These are phyloP conservation scores for Gavialis gangeticus DNA, from an alignment of 2,113 vertebrate species.

Conservation along the genomic window DNA sequence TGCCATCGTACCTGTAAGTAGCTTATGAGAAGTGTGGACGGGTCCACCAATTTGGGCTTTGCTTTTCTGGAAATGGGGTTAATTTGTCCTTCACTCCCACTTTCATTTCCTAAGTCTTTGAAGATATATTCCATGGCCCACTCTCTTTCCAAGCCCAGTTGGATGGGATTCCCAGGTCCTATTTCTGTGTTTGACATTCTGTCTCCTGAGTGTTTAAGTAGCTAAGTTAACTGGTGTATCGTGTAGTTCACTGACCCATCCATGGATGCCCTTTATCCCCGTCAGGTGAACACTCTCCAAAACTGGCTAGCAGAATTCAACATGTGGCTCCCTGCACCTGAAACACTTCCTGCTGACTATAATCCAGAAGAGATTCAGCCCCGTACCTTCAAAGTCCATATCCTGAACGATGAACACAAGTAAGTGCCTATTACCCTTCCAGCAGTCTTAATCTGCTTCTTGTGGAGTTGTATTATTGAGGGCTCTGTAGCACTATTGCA, in stretches of 20 bases:
- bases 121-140: not conserved
- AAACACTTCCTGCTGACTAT: conserved; percentile 87
- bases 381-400: conserved; percentile 93
- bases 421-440: conserved; percentile 73
- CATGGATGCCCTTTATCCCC: conserved; percentile 38
- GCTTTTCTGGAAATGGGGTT: not conserved
- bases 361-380: conserved; percentile 85
- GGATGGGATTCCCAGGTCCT: not conserved
- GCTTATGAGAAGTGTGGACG: not conserved
- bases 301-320: conserved; percentile 99
- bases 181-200: not conserved
- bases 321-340: conserved; percentile 93
- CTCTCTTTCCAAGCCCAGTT: not conserved
- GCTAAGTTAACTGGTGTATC: not conserved
- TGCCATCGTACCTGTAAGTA: conserved; percentile 96
- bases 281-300: conserved; percentile 96
- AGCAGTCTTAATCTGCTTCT: not conserved
- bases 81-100: not conserved
- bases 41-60: not conserved
- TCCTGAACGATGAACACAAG: conserved; percentile 98
- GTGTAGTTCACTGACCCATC: conserved; percentile 25
- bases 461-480: not conserved
- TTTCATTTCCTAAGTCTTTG: not conserved
- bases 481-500: not conserved
- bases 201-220: not conserved